Conservation (phyloP, 2,113 vertebrate genomes). For the Parus major region DNA sequence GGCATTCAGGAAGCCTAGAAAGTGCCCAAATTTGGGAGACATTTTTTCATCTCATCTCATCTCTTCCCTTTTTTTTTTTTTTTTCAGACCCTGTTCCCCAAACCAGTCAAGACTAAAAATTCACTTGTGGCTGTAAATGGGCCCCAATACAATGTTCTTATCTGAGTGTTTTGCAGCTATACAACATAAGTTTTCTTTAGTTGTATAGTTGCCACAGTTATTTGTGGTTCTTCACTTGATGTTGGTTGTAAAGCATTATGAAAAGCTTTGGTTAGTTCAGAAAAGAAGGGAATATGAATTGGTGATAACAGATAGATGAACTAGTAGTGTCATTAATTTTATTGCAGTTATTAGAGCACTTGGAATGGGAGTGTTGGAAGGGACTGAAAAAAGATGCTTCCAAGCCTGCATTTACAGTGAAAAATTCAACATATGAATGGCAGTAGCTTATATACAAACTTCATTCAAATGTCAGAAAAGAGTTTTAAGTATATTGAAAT, state of each 20-base stretch:
- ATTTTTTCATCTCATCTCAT: not conserved
- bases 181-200: not conserved
- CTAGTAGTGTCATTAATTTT: not conserved
- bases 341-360: not conserved
- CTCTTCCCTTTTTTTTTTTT: no score
- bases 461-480: not conserved
- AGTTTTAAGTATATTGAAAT: not conserved
- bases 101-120: not conserved
- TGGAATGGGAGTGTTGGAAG: not conserved
- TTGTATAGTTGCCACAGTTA: not conserved
- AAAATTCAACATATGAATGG: not conserved
- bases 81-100: not conserved
- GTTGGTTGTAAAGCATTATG: not conserved
- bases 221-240: not conserved
- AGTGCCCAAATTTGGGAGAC: not conserved
- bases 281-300: not conserved
- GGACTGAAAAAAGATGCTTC: not conserved
- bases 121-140: not conserved
- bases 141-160: fast-evolving
- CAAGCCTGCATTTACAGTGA: not conserved
- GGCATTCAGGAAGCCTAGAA: not conserved
- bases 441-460: not conserved
- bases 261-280: not conserved
- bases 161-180: not conserved
- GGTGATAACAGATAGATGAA: not conserved